Evolutionary conservation across 2,888 invertebrate genomes (phyloP).

Genomic region (Clepsis dumicolana): DNA sequence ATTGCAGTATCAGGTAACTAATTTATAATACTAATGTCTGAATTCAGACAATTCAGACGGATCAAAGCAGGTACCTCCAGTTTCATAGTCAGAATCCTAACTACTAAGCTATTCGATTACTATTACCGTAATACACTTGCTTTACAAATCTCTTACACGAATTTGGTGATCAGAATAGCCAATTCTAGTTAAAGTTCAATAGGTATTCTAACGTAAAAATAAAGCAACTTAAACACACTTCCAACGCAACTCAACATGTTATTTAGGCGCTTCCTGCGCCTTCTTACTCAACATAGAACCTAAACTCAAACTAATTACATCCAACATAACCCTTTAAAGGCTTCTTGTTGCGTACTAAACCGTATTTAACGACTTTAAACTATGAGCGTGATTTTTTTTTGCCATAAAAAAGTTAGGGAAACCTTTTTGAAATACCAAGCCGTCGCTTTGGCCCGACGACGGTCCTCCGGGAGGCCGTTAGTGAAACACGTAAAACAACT

Average conservation of each 20-base stretch:
- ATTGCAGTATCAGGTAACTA: no score
- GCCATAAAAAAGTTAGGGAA: constrained; percentile 26
- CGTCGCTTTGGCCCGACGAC: constrained; percentile 3
- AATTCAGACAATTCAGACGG: no score
- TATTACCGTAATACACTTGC: no score
- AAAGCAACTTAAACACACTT: background rate
- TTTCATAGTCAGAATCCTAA: no score
- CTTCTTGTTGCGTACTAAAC: constrained; percentile 20
- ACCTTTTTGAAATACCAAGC: constrained; percentile 25
- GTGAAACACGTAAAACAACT: constrained; percentile 23
- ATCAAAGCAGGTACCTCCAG: no score
- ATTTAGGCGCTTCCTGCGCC: constrained; percentile 13
- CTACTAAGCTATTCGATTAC: no score
- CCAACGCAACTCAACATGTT: background rate
- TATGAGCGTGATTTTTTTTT: constrained; percentile 16
- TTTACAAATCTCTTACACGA: no score
- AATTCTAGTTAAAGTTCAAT: no score
- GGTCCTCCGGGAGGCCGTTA: constrained; percentile 20
- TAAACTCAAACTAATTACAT: constrained; percentile 8
- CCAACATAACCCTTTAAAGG: constrained; percentile 12
- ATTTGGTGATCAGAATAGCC: no score
- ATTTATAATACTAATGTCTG: no score
- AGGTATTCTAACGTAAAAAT: background rate
- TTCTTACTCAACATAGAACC: background rate
- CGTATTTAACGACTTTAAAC: constrained; percentile 30